Conservation (phyloP, 1,140 invertebrate genomes). For the Leptopilina clavipes region DNA sequence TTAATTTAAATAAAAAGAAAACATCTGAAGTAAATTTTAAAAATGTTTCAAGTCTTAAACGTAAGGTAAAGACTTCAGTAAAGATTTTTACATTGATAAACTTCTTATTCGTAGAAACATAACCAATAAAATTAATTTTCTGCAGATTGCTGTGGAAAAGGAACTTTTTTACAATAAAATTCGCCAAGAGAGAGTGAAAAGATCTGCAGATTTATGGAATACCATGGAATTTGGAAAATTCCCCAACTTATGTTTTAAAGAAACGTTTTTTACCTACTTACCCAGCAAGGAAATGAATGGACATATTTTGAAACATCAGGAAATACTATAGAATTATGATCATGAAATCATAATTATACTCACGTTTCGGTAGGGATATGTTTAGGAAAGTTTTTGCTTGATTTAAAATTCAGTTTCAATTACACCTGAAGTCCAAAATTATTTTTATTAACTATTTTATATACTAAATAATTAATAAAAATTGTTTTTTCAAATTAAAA, state of each 20-base stretch:
- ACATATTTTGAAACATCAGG: constrained; percentile 45
- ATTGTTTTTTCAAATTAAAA: too few species aligned
- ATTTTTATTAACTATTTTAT: too few species aligned
- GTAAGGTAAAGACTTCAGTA: too few species aligned
- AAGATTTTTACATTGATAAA: not conserved
- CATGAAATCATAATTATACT: too few species aligned
- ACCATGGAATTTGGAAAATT: constrained; percentile 64
- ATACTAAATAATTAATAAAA: too few species aligned
- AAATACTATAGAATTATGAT: not conserved
- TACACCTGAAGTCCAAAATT: too few species aligned
- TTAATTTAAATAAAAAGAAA: constrained; percentile 44
- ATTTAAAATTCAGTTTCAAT: too few species aligned
- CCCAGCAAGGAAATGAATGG: constrained; percentile 60
- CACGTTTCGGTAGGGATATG: too few species aligned
- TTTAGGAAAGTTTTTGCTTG: too few species aligned
- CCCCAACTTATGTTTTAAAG: constrained; percentile 61
- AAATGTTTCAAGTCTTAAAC: too few species aligned
- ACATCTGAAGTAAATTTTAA: constrained; percentile 49
- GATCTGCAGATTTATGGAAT: constrained; percentile 56
- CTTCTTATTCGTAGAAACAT: too few species aligned
- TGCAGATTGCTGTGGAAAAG: constrained; percentile 57
- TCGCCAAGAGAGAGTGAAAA: constrained; percentile 56
- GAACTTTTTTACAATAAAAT: constrained; percentile 57
- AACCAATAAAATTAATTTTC: not conserved
- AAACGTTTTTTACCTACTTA: constrained; percentile 67